Percentiles rank a stretch among this genome's conserved stretches.
Conservation (phyloP, 35 echinoderm and acorn worm genomes). For the Ophioderma brevispina region DNA sequence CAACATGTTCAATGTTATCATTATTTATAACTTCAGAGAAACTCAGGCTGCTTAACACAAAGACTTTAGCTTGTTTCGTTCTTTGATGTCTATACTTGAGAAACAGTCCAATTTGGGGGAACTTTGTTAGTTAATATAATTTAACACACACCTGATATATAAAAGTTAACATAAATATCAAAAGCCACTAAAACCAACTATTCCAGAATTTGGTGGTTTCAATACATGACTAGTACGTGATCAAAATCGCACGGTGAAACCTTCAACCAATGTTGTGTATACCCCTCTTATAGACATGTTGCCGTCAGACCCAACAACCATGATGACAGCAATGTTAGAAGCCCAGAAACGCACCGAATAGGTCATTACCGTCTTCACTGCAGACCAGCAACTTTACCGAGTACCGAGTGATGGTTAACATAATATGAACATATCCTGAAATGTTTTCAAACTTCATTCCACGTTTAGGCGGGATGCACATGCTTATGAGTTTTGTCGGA, state of each 20-base stretch:
- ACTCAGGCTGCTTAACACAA: no score
- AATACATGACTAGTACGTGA: background rate
- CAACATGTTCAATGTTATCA: no score
- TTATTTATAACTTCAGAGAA: no score
- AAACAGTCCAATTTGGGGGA: no score
- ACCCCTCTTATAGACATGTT: conserved; percentile 63
- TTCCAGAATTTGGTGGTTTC: background rate
- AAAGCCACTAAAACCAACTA: background rate
- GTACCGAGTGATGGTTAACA: conserved; percentile 39
- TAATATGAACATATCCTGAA: conserved; percentile 61
- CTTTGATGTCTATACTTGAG: no score
- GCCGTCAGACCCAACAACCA: conserved; percentile 56
- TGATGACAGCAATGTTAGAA: conserved; percentile 54
- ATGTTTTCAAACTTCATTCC: conserved; percentile 17
- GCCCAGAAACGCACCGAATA: conserved; percentile 29
- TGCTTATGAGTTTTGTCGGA: conserved; percentile 60
- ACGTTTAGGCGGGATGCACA: conserved; percentile 34
- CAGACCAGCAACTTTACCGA: conserved; percentile 73
- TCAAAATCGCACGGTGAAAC: background rate
- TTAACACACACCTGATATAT: no score
- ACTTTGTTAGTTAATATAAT: no score
- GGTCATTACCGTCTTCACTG: conserved; percentile 39
- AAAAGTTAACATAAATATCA: no score
- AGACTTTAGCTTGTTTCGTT: no score
- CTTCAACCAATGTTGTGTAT: conserved; percentile 52